These are phyloP conservation scores for Perizoma affinitatum DNA, from an alignment of 2,888 invertebrate species.

Conservation along the genomic window DNA sequence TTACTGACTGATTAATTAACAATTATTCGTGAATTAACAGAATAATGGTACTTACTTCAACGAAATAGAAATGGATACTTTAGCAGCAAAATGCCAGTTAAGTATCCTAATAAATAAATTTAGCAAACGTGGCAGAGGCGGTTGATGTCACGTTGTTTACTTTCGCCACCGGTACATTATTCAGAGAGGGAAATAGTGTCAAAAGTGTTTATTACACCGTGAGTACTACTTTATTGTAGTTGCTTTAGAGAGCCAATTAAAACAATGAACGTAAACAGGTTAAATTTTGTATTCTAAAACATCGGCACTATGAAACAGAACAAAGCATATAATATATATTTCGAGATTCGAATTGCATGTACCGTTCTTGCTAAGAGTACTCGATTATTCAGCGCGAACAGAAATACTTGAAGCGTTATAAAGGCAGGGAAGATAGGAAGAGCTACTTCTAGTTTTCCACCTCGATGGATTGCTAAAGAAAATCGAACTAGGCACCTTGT, in stretches of 20 bases:
- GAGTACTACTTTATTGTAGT: constrained; percentile 35
- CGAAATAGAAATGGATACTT: not conserved
- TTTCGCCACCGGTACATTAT: constrained; percentile 49
- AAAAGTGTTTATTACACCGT: constrained; percentile 46
- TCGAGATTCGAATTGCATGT: constrained; percentile 21
- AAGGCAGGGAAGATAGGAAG: constrained; percentile 44
- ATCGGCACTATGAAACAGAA: constrained; percentile 24
- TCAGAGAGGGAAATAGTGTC: constrained; percentile 33
- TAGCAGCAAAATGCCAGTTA: constrained; percentile 1
- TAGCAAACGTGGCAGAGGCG: constrained; percentile 4
- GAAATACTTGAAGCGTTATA: constrained; percentile 57
- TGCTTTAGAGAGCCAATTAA: constrained; percentile 29
- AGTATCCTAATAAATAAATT: constrained; percentile 9
- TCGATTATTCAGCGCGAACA: constrained; percentile 65
- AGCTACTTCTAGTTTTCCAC: constrained; percentile 57
- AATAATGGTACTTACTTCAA: too few species aligned
- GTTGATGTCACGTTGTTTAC: constrained; percentile 43
- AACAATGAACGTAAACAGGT: constrained; percentile 26
- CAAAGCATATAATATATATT: constrained; percentile 8
- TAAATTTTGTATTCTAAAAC: constrained; percentile 23
- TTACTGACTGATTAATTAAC: too few species aligned
- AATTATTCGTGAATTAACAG: too few species aligned
- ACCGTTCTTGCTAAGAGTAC: constrained; percentile 38
- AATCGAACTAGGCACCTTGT: constrained; percentile 45
- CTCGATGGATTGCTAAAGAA: constrained; percentile 50